A percentile compares a stretch with the other conserved stretches of the same genome.
phyloP scores from a whole-genome alignment of 2,888 invertebrate genomes.

The Epinotia demarniana region DNA sequence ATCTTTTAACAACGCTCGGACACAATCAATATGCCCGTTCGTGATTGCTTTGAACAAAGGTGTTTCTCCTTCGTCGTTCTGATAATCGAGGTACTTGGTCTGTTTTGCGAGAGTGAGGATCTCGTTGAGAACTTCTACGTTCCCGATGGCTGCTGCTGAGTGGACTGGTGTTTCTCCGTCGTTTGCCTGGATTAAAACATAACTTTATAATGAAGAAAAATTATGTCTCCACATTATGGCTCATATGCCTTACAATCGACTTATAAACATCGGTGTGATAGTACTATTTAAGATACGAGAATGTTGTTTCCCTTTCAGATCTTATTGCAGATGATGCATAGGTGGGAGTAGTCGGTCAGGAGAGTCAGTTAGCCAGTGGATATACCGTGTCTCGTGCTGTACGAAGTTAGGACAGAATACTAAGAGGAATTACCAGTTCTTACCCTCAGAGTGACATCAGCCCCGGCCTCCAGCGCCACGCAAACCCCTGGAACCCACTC shows the following conservation, averaged over 20 bases:
- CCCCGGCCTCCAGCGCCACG: constrained; percentile 80
- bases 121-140: constrained; percentile 78
- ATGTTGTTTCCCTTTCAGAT: too few species aligned
- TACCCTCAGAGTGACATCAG: constrained; percentile 78
- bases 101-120: constrained; percentile 79
- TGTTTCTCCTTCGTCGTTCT: constrained; percentile 79
- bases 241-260: too few species aligned
- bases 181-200: constrained; percentile 66
- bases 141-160: constrained; percentile 80
- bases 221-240: too few species aligned
- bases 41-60: constrained; percentile 78
- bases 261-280: too few species aligned
- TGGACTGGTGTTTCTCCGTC: constrained; percentile 83
- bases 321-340: too few species aligned
- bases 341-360: too few species aligned
- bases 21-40: constrained; percentile 72
- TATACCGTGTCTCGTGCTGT: too few species aligned
- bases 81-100: constrained; percentile 75
- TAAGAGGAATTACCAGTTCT: not conserved
- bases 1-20: constrained; percentile 73
- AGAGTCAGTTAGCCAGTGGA: too few species aligned
- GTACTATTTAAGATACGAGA: too few species aligned
- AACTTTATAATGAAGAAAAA: too few species aligned
- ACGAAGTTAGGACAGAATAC: too few species aligned
- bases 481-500: constrained; percentile 82